Conservation (phyloP, 2,797 vertebrate species). For the Nothura maculosa region DNA sequence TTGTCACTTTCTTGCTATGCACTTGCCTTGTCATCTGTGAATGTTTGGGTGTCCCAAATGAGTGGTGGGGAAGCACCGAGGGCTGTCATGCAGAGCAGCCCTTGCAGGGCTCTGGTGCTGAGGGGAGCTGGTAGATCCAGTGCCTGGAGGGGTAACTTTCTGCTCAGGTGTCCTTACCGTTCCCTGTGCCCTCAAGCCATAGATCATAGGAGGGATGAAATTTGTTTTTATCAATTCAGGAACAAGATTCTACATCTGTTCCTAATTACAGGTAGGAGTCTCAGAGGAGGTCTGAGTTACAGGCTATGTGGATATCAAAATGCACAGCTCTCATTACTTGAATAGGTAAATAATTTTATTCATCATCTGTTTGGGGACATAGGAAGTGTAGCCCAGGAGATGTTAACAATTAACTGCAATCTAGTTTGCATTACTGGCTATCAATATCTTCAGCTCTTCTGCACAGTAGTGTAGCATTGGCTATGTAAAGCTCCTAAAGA, state of each 20-base stretch:
- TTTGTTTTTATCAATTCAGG: conserved; percentile 70
- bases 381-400: conserved; percentile 52
- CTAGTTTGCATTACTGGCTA: conserved; percentile 41
- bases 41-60: background rate
- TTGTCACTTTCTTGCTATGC: background rate
- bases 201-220: conserved; percentile 45
- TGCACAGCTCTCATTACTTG: conserved; percentile 58
- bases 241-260: conserved; percentile 74
- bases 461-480: conserved; percentile 6
- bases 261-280: conserved; percentile 69
- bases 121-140: background rate
- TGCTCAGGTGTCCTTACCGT: background rate
- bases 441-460: conserved; percentile 47
- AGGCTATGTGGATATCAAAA: conserved; percentile 61
- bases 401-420: conserved; percentile 69
- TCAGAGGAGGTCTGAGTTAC: conserved; percentile 67
- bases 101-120: background rate
- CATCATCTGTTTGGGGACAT: conserved; percentile 51
- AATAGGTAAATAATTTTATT: conserved; percentile 76
- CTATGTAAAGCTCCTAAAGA: conserved; percentile 1
- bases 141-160: background rate
- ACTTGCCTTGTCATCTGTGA: background rate
- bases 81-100: background rate
- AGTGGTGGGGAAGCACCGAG: background rate
- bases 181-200: background rate